Percentiles rank a stretch among this genome's conserved stretches.
These are phyloP conservation scores for Harpalus rubripes DNA, from an alignment of 2,888 invertebrate genomes.

Conservation along the genomic window DNA sequence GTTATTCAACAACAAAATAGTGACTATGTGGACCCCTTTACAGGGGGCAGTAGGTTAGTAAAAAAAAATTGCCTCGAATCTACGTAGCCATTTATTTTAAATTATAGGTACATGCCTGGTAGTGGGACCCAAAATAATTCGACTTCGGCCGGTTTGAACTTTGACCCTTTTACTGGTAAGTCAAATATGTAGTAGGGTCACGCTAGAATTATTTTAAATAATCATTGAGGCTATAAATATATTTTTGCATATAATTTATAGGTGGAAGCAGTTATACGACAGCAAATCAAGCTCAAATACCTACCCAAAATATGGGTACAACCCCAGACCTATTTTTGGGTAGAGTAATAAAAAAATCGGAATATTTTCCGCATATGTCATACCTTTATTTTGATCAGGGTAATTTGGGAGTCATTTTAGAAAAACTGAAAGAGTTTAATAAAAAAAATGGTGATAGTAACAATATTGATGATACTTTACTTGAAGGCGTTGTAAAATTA, in stretches of 20 bases:
- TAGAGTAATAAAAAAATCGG: conserved; percentile 77
- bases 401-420: conserved; percentile 86
- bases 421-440: conserved; percentile 88
- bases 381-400: conserved; percentile 89
- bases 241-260: no score
- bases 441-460: conserved; percentile 80
- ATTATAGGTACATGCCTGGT: conserved; percentile 82
- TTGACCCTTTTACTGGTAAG: conserved; percentile 82
- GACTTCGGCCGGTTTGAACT: conserved; percentile 72
- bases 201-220: no score
- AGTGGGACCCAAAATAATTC: conserved; percentile 70
- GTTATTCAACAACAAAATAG: conserved; percentile 72
- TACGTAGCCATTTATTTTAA: not conserved
- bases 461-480: conserved; percentile 79
- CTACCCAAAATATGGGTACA: conserved; percentile 70
- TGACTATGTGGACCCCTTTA: conserved; percentile 84
- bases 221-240: no score
- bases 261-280: conserved; percentile 76
- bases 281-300: conserved; percentile 67
- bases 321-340: conserved; percentile 70
- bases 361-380: conserved; percentile 76
- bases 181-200: no score
- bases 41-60: conserved; percentile 78
- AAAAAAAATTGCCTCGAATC: conserved; percentile 4
- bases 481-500: conserved; percentile 83